Percentiles rank a stretch among this genome's conserved stretches.
Conservation (phyloP, 2,888 invertebrate genomes). For the Chrysomela aeneicollis region DNA sequence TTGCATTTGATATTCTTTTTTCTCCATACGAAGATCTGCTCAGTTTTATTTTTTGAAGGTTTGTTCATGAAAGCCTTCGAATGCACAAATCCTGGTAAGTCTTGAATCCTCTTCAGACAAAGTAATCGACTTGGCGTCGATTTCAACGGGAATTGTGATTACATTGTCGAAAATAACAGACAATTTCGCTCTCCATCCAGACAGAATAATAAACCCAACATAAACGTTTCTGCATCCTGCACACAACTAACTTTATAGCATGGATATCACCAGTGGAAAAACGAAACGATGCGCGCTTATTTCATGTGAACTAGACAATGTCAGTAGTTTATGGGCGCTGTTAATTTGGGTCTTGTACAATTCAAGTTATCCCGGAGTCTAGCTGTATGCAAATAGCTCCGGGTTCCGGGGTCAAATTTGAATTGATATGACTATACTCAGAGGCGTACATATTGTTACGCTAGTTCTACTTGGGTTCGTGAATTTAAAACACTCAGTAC, state of each 20-base stretch:
- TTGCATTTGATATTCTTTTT: too few relatives aligned
- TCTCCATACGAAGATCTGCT: too few relatives aligned
- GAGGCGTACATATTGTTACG: background rate
- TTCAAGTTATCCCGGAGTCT: constrained; percentile 35
- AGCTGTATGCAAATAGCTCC: constrained; percentile 43
- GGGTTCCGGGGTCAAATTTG: constrained; percentile 36
- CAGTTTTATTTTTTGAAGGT: too few relatives aligned
- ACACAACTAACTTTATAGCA: background rate
- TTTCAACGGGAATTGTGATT: background rate
- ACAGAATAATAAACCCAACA: background rate
- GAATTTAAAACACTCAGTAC: too few relatives aligned
- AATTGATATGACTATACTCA: constrained; percentile 33
- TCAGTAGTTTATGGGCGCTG: constrained; percentile 33
- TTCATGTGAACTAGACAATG: constrained; percentile 27
- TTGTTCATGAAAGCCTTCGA: too few relatives aligned
- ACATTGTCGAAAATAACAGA: background rate
- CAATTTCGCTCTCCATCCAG: background rate
- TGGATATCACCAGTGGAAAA: constrained; percentile 18
- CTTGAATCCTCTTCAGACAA: too few relatives aligned
- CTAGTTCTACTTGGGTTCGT: too few relatives aligned
- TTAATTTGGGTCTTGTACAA: constrained; percentile 38
- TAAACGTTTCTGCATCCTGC: background rate
- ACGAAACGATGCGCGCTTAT: constrained; percentile 21
- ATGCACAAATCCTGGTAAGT: too few relatives aligned
- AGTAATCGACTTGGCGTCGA: background rate